Conservation (phyloP, 1,140 invertebrate species). For the Myzus persicae region DNA sequence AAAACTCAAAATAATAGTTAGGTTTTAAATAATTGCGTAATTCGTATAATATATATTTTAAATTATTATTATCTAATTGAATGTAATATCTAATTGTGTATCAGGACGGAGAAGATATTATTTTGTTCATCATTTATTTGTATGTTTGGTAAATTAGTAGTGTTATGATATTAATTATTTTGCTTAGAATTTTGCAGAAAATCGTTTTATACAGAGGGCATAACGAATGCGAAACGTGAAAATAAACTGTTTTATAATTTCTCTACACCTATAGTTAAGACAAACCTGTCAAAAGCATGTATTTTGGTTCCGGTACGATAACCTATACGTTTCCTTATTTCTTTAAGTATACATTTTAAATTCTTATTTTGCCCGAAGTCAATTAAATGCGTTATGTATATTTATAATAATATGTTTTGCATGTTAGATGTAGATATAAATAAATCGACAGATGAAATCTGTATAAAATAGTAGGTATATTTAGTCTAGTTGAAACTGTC, state of each 20-base stretch:
- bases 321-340: slow-evolving; percentile 13
- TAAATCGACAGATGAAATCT: not conserved
- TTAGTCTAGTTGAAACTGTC: not conserved
- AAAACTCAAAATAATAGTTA: too few species aligned
- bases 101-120: not conserved
- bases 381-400: not conserved
- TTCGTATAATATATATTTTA: not conserved
- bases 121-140: not conserved
- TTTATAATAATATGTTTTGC: not conserved
- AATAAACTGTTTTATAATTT: slow-evolving; percentile 24
- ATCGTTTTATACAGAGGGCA: not conserved
- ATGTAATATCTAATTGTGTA: not conserved
- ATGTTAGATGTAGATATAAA: not conserved
- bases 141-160: not conserved
- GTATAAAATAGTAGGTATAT: too few species aligned
- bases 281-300: not conserved
- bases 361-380: not conserved
- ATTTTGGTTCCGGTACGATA: slow-evolving; percentile 22
- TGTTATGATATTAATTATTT: not conserved
- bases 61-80: not conserved
- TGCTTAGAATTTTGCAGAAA: not conserved
- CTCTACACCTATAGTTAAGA: not conserved
- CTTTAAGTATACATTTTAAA: not conserved
- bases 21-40: not conserved
- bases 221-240: slow-evolving; percentile 38